Base-by-base conservation (phyloP, 2,888 invertebrate genomes). In the Tethea ocularis region DNA sequence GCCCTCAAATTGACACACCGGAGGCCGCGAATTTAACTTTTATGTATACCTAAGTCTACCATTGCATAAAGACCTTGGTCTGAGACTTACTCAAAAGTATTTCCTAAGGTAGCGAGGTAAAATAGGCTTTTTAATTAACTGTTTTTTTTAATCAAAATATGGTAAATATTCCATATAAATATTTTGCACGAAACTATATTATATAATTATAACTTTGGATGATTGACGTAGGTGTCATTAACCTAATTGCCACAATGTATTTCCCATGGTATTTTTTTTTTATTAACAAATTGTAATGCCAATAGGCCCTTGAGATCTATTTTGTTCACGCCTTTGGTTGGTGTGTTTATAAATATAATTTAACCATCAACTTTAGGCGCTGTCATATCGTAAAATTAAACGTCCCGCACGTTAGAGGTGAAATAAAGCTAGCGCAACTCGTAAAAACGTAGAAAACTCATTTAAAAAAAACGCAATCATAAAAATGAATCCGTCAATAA, bases 191-290 rank as follows among this genome's bases (percentile, higher is more conserved):
- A 17, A n/a, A 41, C 41, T 46, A 46, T 20, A 46, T 17, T 20
- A 46, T 46, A 29, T 24, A 5, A 26, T n/a, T 29, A 29, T 53
- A 29, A 8, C 29, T 2, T 17, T 7, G 17, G 11, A 26, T 2
- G 52, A 8, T 52, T 26, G 29, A 29, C 53, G 20, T 11, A 20
- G 33, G 13, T 36, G 33, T 7, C 20, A 15, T 54, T 33, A 54
- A 33, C 20, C 20, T 54, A 33, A 54, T 54, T 54, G 15, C 54
- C 20, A 26, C 38, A 3, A n/a, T 33, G 36, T 33, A 54, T 33
- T 33, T 54, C 29, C 33, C 54, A 33, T 11, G 33, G 20, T 54
- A 33, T 36, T 54, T 54, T 54, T 36, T 20, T 20, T 46, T 17
- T 20, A 3, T 10, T 13, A 22, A 54, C 17, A 20, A 22, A 54